Conservation (phyloP, 2,797 vertebrate genomes). For the Okamejei kenojei region DNA sequence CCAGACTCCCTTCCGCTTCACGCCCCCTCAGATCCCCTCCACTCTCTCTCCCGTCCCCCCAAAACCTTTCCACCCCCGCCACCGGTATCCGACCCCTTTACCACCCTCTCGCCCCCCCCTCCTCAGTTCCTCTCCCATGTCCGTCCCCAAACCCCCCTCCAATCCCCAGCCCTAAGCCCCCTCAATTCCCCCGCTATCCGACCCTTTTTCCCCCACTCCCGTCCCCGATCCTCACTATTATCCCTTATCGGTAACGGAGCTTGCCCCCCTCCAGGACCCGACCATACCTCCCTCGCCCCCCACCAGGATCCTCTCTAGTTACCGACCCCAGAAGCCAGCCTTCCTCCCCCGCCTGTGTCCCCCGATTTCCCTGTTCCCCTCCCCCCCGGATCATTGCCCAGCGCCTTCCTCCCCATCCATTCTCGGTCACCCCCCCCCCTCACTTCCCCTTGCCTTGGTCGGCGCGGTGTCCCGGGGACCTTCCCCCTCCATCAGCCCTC, state of each 20-base stretch:
- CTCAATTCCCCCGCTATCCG: not conserved
- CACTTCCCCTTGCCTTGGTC: not conserved
- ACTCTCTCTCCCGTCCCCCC: not conserved
- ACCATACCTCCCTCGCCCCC: no score
- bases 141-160: no score
- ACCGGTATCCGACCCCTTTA: not conserved
- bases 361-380: no score
- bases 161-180: no score
- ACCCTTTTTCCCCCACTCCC: no score
- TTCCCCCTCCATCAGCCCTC: not conserved
- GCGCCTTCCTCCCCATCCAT: not conserved
- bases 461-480: no score
- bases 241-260: no score
- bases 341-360: no score
- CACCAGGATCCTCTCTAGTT: no score
- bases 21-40: constrained; percentile 45
- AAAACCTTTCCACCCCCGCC: not conserved
- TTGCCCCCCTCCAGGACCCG: no score
- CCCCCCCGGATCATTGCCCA: not conserved
- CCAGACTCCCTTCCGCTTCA: not conserved
- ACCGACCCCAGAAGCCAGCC: no score
- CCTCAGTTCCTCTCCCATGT: not conserved
- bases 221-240: no score
- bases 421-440: not conserved
- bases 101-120: not conserved